phyloP scores from a whole-genome alignment of 1,140 invertebrate genomes.

The Lepidostoma basale region DNA sequence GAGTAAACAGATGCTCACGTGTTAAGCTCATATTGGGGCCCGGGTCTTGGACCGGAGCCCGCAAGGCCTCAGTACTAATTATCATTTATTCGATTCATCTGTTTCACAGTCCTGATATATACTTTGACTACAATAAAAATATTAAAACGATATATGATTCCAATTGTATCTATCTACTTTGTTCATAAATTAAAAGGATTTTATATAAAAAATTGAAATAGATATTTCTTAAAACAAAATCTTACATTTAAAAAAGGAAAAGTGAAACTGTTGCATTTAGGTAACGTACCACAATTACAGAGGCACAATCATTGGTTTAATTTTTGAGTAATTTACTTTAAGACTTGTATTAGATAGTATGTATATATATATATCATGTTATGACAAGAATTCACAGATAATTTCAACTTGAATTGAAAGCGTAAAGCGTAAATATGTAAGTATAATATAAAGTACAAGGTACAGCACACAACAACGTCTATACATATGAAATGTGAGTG shows the following conservation, averaged over 20 bases:
- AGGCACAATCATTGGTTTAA: conserved; percentile 47
- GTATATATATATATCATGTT: conserved; percentile 36
- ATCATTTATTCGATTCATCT: conserved; percentile 45
- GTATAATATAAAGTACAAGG: conserved; percentile 47
- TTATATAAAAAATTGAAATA: conserved; percentile 43
- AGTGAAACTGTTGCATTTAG: conserved; percentile 44
- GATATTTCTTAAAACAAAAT: conserved; percentile 44
- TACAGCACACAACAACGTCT: conserved; percentile 46
- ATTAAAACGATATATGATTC: conserved; percentile 40
- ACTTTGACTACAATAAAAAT: conserved; percentile 45
- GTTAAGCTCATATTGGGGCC: conserved; percentile 44
- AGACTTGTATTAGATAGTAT: conserved; percentile 41
- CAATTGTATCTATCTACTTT: conserved; percentile 47
- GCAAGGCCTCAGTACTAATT: conserved; percentile 46
- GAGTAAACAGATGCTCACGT: conserved; percentile 16
- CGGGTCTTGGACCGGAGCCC: conserved; percentile 37
- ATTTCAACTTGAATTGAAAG: conserved; percentile 45
- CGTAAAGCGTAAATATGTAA: conserved; percentile 47
- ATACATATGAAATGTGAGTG: conserved; percentile 37
- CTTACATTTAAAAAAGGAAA: conserved; percentile 44
- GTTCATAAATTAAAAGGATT: conserved; percentile 46
- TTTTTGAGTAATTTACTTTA: conserved; percentile 38
- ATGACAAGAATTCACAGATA: conserved; percentile 47
- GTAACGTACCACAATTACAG: conserved; percentile 47
- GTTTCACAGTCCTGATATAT: conserved; percentile 40